phyloP scores from a whole-genome alignment of 2,888 invertebrate genomes.

The Athrips mouffetella region DNA sequence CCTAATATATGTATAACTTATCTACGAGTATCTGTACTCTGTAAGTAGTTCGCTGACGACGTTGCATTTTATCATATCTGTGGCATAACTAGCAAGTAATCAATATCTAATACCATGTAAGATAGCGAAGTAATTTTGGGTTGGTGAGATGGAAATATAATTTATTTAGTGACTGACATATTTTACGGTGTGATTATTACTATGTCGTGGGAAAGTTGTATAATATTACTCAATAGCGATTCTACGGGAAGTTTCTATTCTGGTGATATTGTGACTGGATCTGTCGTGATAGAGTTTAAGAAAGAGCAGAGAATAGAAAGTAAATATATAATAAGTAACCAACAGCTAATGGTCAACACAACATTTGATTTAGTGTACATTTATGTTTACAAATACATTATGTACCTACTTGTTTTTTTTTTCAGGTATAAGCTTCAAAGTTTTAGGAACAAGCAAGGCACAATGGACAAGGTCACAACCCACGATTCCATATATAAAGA shows the following conservation, averaged over 20 bases:
- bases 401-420: conserved; percentile 21
- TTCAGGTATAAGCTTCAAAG: conserved; percentile 55
- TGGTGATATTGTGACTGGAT: conserved; percentile 64
- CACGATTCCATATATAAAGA: conserved; percentile 57
- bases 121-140: background rate
- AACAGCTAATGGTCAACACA: no score
- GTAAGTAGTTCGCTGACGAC: no score
- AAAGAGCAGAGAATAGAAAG: conserved; percentile 51
- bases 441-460: conserved; percentile 54
- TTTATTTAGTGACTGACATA: no score
- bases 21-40: no score
- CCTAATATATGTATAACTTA: no score
- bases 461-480: conserved; percentile 59
- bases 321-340: no score
- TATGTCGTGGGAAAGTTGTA: conserved; percentile 55
- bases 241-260: conserved; percentile 55
- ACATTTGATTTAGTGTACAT: no score
- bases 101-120: no score
- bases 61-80: no score
- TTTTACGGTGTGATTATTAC: no score
- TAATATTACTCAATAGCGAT: conserved; percentile 53
- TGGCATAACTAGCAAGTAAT: no score
- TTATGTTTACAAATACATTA: background rate
- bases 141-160: background rate
- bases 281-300: conserved; percentile 50